A percentile compares a stretch with the other conserved stretches of the same genome.
Conservation (phyloP, 2,888 invertebrate genomes). For the Crematogaster levior region DNA sequence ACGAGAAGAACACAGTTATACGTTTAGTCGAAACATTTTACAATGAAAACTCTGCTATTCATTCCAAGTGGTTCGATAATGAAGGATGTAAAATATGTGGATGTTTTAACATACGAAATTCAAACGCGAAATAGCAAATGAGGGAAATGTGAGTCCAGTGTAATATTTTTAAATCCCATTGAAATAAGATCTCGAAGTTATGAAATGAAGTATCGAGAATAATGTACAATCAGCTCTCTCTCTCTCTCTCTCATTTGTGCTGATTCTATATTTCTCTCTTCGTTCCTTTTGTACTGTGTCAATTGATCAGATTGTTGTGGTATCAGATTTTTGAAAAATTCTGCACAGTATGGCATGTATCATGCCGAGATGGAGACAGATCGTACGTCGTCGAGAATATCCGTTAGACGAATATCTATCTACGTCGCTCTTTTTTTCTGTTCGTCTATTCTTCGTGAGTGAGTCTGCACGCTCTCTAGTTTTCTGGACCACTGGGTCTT, state of each 20-base stretch:
- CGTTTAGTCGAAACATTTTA: background rate
- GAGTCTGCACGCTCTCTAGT: constrained; percentile 56
- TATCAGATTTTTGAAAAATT: constrained; percentile 22
- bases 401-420: constrained; percentile 28
- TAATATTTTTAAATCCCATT: background rate
- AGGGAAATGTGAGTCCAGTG: background rate
- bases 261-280: background rate
- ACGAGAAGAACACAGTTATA: background rate
- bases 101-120: background rate
- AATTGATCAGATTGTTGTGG: constrained; percentile 3
- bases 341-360: constrained; percentile 17
- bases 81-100: background rate
- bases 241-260: background rate
- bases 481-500: constrained; percentile 68
- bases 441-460: constrained; percentile 29
- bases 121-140: background rate
- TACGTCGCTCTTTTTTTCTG: background rate
- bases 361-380: constrained; percentile 35
- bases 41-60: background rate
- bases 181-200: background rate
- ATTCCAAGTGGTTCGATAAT: constrained; percentile 1
- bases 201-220: background rate
- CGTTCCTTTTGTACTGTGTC: background rate
- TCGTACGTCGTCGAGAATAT: constrained; percentile 43
- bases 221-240: background rate